A percentile compares a stretch with the other conserved stretches of the same genome.
Evolutionary conservation across 2,113 vertebrate genomes (phyloP).

Genomic region (Bagarius yarrelli): DNA sequence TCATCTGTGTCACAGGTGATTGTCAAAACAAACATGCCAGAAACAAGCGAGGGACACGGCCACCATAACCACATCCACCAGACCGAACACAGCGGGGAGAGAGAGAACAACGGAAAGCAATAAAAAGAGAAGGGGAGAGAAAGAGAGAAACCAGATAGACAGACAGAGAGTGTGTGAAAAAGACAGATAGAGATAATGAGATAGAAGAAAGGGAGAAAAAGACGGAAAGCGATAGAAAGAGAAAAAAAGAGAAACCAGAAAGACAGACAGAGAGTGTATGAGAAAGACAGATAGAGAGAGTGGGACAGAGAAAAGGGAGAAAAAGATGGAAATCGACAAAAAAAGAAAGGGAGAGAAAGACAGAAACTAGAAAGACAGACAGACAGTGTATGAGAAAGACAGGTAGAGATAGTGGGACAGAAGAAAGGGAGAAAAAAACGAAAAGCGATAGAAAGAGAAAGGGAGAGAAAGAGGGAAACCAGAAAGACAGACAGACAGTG

Average conservation of each 20-base stretch:
- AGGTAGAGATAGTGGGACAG: too few species aligned
- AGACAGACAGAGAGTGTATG: background rate
- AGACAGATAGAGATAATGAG: background rate
- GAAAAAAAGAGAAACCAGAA: background rate
- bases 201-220: background rate
- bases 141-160: background rate
- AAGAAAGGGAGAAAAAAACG: too few species aligned
- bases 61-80: slow-evolving; percentile 67
- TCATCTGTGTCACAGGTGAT: slow-evolving; percentile 63
- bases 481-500: too few species aligned
- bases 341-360: background rate
- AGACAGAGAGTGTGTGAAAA: background rate
- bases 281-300: background rate
- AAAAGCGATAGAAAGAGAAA: background rate
- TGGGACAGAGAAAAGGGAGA: background rate
- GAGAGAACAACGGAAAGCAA: too few species aligned
- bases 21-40: slow-evolving; percentile 73
- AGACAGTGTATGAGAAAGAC: too few species aligned
- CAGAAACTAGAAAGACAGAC: background rate
- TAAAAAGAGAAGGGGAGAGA: background rate
- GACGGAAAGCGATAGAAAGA: background rate
- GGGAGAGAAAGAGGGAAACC: too few species aligned
- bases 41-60: slow-evolving; percentile 63
- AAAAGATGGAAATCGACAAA: background rate
- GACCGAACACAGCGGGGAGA: slow-evolving; percentile 61